These are phyloP conservation scores for Centrocercus urophasianus DNA, from an alignment of 2,113 vertebrate species.

Conservation along the genomic window DNA sequence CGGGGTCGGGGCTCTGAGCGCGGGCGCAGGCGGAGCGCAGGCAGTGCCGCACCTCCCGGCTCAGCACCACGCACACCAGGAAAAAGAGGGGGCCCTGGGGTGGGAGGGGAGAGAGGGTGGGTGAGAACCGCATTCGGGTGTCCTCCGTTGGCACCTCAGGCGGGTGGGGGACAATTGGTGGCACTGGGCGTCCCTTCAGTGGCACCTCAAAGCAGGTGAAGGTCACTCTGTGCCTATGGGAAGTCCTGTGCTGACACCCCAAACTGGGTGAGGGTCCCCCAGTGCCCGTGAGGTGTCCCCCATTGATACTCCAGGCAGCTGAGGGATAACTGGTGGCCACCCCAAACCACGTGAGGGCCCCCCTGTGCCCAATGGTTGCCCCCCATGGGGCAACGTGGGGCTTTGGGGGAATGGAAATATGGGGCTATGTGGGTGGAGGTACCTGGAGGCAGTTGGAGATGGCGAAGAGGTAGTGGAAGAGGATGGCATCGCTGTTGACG, in stretches of 20 bases:
- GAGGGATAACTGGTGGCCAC: not conserved
- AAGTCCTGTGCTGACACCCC: not conserved
- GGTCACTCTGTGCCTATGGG: not conserved
- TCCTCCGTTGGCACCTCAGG: not conserved
- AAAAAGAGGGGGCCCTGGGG: conserved; percentile 92
- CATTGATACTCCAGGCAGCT: too few species aligned
- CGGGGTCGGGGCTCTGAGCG: conserved; percentile 81
- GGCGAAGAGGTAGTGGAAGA: conserved; percentile 95
- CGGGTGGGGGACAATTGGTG: too few species aligned
- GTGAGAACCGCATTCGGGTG: too few species aligned
- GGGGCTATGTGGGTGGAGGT: not conserved
- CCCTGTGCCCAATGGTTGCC: not conserved
- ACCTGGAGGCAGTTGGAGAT: conserved; percentile 92
- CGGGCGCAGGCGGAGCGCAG: conserved; percentile 87
- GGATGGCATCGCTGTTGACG: conserved; percentile 91
- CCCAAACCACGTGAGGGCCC: not conserved
- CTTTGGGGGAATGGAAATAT: not conserved
- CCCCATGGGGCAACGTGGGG: too few species aligned
- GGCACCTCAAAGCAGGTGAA: not conserved
- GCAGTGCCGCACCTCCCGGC: conserved; percentile 88
- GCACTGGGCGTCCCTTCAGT: not conserved
- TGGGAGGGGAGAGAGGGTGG: not conserved
- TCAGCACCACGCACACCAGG: conserved; percentile 89
- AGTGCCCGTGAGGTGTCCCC: too few species aligned
- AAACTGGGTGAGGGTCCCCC: not conserved